Base-by-base conservation (phyloP, 2,888 invertebrate genomes). In the Cabera pusaria region DNA sequence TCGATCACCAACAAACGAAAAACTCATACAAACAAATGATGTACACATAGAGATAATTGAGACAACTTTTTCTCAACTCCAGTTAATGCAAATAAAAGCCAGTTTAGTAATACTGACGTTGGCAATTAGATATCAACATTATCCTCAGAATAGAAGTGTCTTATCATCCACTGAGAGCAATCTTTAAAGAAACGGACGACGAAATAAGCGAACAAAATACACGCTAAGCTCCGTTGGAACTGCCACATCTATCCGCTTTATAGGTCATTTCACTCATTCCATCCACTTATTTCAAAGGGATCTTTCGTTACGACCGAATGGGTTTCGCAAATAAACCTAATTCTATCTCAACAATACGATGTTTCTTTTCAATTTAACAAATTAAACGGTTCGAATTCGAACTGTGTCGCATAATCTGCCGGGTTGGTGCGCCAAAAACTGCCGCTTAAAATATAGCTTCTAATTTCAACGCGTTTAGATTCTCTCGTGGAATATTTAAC, bases 291-390 rank as follows among this genome's bases (percentile, higher is more conserved):
- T 77, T 72, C 69, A 72, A 76, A 78, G 72, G 79, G 81, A 79
- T 81, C 81, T 68, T 61, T 65, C 55, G 72, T 82, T 80, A 83
- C 83, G 82, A 81, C 64, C 77, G 74, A 76, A 71, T 77, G 78
- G 72, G 75, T 80, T 77, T 72, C 77, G 70, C 75, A 79, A 84
- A 84, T 81, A 84, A 80, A 81, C 83, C 77, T 83, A 83, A 83
- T 83, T 77, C 70, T 65, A 70, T 72, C 70, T 56, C 72, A 76
- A 80, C 76, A 81, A 78, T 80, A 69, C 76, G 70, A 79, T 79
- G 81, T 81, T 83, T 83, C 83, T 81, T 85, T 85, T 80, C 85
- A 83, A 86, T 86, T 85, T 84, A 80, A 79, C 79, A 84, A 81
- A 86, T 84, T 83, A 80, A 77, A 78, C 68, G 58, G 54, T 56